Percentiles rank a stretch among this genome's conserved stretches.
phyloP scores from a whole-genome alignment of 2,113 vertebrate genomes.

The Chaetura pelagica region DNA sequence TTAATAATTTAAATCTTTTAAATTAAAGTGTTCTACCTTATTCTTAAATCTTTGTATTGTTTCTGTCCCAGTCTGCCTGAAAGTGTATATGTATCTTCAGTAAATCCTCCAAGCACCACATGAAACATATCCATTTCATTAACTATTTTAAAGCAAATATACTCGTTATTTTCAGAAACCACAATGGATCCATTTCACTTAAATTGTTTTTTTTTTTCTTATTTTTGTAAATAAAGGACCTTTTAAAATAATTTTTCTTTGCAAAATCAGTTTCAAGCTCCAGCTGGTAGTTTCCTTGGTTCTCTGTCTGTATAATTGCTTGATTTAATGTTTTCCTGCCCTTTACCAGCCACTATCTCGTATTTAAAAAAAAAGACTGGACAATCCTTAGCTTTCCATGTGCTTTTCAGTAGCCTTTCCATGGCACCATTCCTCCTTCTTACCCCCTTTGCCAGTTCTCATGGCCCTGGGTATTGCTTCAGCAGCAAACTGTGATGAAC shows the following conservation, averaged over 20 bases:
- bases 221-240: neutral
- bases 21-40: neutral
- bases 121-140: neutral
- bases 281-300: neutral
- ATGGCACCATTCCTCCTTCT: neutral
- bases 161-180: neutral
- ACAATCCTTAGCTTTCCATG: neutral
- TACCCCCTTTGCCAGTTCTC: neutral
- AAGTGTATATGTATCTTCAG: neutral
- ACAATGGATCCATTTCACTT: neutral
- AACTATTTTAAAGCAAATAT: neutral
- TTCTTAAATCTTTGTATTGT: neutral
- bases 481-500: neutral
- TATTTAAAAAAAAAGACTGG: neutral
- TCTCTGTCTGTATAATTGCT: neutral
- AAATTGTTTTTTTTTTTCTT: neutral
- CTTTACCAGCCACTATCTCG: neutral
- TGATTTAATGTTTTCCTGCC: neutral
- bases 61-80: neutral
- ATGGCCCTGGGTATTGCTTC: neutral
- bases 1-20: neutral
- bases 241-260: neutral
- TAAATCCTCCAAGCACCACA: neutral
- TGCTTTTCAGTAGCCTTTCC: neutral
- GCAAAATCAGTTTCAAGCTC: neutral